These are phyloP conservation scores for Mellivora capensis DNA, from an alignment of 2,113 vertebrate species.

Conservation along the genomic window DNA sequence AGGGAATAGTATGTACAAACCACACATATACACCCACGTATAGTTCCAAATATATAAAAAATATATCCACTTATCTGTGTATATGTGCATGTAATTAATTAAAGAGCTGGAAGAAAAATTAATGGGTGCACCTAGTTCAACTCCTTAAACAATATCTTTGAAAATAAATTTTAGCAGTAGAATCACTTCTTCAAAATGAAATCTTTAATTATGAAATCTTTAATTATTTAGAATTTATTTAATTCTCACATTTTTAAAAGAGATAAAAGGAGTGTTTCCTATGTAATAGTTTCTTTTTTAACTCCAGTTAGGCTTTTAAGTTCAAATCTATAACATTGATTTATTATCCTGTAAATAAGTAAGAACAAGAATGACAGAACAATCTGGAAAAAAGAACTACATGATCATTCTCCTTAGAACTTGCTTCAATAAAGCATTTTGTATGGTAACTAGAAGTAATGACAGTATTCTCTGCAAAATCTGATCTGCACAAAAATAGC, in stretches of 20 bases:
- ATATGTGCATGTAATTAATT: not conserved
- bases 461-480: not conserved
- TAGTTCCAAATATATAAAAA: not conserved
- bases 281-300: not conserved
- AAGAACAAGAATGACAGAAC: not conserved
- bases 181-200: not conserved
- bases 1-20: not conserved
- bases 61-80: not conserved
- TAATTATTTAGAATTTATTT: not conserved
- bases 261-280: constrained; percentile 10
- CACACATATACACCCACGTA: not conserved
- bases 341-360: not conserved
- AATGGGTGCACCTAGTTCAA: not conserved
- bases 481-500: not conserved
- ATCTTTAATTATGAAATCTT: not conserved
- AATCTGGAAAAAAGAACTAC: not conserved
- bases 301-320: not conserved
- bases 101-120: not conserved
- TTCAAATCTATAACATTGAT: constrained; percentile 4
- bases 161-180: constrained; percentile 1
- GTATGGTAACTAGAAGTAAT: not conserved
- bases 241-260: not conserved
- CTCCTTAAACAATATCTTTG: not conserved
- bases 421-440: not conserved
- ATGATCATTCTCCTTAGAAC: not conserved